These are phyloP conservation scores for Meteorus colon DNA, from an alignment of 2,888 invertebrate species.

Conservation along the genomic window DNA sequence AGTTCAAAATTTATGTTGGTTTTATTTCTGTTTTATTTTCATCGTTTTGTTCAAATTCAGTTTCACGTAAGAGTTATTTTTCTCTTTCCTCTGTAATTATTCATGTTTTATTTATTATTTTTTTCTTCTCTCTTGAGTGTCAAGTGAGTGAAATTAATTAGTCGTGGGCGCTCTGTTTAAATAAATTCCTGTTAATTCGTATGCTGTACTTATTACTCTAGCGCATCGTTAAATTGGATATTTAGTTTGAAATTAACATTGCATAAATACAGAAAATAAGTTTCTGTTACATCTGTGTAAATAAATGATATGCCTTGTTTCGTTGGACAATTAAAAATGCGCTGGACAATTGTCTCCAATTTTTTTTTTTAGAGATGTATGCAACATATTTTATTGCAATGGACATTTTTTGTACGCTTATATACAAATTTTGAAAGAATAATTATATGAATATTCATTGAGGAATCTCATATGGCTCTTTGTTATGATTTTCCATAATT, in stretches of 20 bases:
- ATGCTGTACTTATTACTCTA: neutral
- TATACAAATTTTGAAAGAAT: neutral
- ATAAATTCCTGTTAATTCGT: slow-evolving; percentile 4
- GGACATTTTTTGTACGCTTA: slow-evolving; percentile 23
- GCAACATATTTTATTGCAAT: slow-evolving; percentile 8
- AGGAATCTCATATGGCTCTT: neutral
- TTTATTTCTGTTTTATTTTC: neutral
- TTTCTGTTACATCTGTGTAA: neutral
- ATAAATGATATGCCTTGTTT: neutral
- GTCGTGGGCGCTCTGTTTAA: slow-evolving; percentile 2
- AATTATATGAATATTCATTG: neutral
- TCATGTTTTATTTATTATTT: neutral
- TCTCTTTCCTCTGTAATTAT: neutral
- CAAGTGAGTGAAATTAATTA: neutral
- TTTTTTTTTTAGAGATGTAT: neutral
- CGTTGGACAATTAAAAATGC: neutral
- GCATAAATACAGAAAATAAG: neutral
- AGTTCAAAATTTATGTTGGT: too few relatives aligned
- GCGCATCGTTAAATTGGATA: neutral
- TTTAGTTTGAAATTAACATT: neutral
- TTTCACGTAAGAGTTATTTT: neutral
- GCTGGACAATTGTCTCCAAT: slow-evolving; percentile 1
- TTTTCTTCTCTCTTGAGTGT: neutral
- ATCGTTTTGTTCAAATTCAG: neutral
- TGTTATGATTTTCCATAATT: neutral